Conservation (phyloP, 2,113 vertebrate genomes). For the Cichladusa arquata region DNA sequence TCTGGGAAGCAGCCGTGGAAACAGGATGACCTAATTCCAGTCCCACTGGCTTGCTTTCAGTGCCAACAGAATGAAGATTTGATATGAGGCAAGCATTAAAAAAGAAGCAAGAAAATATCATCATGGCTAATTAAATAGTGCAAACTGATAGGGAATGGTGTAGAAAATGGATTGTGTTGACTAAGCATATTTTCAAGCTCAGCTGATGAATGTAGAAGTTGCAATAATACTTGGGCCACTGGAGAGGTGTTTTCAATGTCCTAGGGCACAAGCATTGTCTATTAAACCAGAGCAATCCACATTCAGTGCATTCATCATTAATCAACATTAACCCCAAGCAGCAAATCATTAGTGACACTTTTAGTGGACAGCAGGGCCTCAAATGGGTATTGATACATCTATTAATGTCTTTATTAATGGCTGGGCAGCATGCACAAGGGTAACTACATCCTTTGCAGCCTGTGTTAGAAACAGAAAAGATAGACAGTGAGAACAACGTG, state of each 20-base stretch:
- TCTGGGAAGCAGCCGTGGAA: neutral
- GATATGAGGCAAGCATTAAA: neutral
- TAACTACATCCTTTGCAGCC: neutral
- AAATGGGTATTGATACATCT: neutral
- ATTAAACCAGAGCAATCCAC: neutral
- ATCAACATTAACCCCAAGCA: neutral
- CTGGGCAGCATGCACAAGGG: neutral
- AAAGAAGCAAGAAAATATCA: neutral
- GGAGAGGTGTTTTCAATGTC: neutral
- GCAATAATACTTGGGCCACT: neutral
- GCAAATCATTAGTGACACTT: neutral
- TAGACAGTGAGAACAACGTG: accelerated
- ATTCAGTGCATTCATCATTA: neutral
- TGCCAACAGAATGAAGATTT: neutral
- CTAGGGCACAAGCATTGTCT: neutral
- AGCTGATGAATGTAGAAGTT: neutral
- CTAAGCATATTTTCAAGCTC: neutral
- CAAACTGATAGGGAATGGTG: neutral
- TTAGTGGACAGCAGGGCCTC: neutral
- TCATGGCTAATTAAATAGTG: neutral
- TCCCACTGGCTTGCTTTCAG: neutral
- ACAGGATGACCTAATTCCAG: neutral
- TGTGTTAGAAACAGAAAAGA: neutral
- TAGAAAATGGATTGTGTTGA: neutral
- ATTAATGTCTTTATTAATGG: neutral